Evolutionary conservation across 2,113 vertebrate species (phyloP).

Genomic region (Caranx melampygus): DNA sequence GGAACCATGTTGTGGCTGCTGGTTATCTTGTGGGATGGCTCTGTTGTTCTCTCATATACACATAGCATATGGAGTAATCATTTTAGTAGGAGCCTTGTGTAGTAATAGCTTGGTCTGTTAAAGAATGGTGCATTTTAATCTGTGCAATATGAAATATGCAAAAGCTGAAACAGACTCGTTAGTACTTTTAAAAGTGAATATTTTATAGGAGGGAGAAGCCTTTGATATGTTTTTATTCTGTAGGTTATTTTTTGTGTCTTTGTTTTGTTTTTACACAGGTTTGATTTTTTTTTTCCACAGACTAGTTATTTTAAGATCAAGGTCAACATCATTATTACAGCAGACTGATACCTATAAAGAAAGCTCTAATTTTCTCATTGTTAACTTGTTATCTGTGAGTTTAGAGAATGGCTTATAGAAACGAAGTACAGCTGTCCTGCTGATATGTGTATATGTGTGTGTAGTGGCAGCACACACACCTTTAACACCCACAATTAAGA

Average conservation of each 20-base stretch:
- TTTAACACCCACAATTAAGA: too few species aligned
- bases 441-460: too few species aligned
- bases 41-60: not conserved
- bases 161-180: not conserved
- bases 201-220: slow-evolving; percentile 10
- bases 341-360: too few species aligned
- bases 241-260: not conserved
- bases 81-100: not conserved
- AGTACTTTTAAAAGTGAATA: slow-evolving; percentile 15
- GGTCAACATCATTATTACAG: too few species aligned
- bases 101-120: not conserved
- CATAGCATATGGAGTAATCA: not conserved
- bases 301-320: too few species aligned
- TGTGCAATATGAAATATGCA: slow-evolving; percentile 36
- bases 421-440: too few species aligned
- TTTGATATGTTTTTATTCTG: slow-evolving; percentile 5
- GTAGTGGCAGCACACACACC: too few species aligned
- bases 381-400: too few species aligned
- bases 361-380: too few species aligned
- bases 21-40: too few species aligned
- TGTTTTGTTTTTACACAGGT: not conserved
- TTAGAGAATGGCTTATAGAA: too few species aligned
- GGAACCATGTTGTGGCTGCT: too few species aligned
- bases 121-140: slow-evolving; percentile 5
- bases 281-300: not conserved